phyloP scores from a whole-genome alignment of 2,797 vertebrate genomes.

The Thunnus albacares region DNA sequence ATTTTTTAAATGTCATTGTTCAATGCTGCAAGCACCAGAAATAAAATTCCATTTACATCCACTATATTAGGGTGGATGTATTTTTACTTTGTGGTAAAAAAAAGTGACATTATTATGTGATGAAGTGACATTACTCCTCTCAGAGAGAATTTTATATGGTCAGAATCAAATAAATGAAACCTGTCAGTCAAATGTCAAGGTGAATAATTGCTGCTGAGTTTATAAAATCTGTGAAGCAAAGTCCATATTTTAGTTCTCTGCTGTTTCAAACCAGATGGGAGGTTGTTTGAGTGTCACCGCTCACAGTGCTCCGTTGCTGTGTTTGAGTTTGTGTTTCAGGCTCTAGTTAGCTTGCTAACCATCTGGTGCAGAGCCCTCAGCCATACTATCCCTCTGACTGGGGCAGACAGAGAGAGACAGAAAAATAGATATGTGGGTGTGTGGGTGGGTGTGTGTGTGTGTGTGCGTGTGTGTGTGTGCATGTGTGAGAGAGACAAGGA shows the following conservation, averaged over 20 bases:
- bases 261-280: constrained; percentile 10
- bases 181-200: background rate
- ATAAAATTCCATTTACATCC: too few species aligned
- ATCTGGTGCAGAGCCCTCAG: constrained; percentile 68
- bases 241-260: constrained; percentile 2
- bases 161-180: constrained; percentile 3
- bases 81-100: background rate
- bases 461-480: constrained; percentile 1
- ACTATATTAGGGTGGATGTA: too few species aligned
- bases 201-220: background rate
- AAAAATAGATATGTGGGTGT: constrained; percentile 46
- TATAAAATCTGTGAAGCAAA: constrained; percentile 3
- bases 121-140: background rate
- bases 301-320: constrained; percentile 45
- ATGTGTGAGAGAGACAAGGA: background rate
- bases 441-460: constrained; percentile 5
- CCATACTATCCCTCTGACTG: constrained; percentile 55
- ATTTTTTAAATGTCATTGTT: constrained; percentile 30
- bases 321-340: constrained; percentile 66
- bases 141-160: background rate
- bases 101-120: too few species aligned
- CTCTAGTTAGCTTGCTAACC: constrained; percentile 63
- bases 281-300: constrained; percentile 30
- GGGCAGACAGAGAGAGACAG: constrained; percentile 44
- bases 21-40: too few species aligned